Evolutionary conservation across 2,888 invertebrate genomes (phyloP).

Genomic region (Synanthedon vespiformis): DNA sequence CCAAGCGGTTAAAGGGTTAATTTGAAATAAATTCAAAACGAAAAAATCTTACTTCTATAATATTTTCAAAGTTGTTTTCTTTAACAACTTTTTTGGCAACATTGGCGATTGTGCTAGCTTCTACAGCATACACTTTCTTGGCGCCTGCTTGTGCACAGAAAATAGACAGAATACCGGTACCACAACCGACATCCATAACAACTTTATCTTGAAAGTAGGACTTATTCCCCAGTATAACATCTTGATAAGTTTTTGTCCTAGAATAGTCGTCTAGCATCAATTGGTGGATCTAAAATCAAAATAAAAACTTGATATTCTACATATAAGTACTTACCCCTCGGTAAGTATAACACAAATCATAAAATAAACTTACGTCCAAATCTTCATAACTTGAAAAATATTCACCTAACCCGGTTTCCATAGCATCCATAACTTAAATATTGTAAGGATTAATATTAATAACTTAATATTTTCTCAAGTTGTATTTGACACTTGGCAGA

Average conservation of each 20-base stretch:
- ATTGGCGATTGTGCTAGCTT: constrained; percentile 79
- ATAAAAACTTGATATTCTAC: no score
- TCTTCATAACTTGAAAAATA: constrained; percentile 82
- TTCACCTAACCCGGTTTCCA: constrained; percentile 25
- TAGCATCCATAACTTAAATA: no score
- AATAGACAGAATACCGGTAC: constrained; percentile 89
- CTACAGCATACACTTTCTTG: constrained; percentile 84
- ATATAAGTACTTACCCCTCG: no score
- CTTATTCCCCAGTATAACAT: constrained; percentile 79
- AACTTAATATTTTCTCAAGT: no score
- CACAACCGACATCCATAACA: constrained; percentile 89
- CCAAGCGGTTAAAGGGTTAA: no score
- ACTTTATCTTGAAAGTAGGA: constrained; percentile 79
- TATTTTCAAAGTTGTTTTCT: constrained; percentile 76
- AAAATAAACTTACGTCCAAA: constrained; percentile 72
- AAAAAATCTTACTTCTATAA: constrained; percentile 70
- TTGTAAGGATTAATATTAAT: no score
- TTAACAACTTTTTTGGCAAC: constrained; percentile 75
- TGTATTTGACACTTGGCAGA: no score
- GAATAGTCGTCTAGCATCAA: constrained; percentile 83
- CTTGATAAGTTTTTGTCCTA: constrained; percentile 82
- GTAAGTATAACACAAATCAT: no score
- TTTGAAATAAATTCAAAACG: neutral
- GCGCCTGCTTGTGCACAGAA: constrained; percentile 94
- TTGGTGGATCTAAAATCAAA: constrained; percentile 75